Percentiles rank a stretch among this genome's conserved stretches.
Evolutionary conservation across 2,113 vertebrate genomes (phyloP).

Genomic region (Petroica traversi): DNA sequence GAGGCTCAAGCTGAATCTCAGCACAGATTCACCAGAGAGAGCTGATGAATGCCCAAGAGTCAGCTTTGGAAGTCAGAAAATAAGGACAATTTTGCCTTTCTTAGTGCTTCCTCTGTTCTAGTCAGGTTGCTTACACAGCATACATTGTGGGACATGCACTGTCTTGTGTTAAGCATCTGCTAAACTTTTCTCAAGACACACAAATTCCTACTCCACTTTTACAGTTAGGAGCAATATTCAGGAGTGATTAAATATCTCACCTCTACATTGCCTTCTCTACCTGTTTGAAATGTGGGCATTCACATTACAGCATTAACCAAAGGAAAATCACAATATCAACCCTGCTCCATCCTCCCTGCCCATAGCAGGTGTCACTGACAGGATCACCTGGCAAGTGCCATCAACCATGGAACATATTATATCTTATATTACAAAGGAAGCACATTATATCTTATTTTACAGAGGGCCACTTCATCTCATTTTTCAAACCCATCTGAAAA

Average conservation of each 20-base stretch:
- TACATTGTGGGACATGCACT: background rate
- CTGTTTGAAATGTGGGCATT: background rate
- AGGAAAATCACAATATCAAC: background rate
- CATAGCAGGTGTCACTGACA: accelerated
- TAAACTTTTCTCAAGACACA: background rate
- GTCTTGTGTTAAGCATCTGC: background rate
- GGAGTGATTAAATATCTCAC: background rate
- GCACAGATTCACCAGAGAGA: background rate
- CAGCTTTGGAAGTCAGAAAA: background rate
- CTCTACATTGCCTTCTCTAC: background rate
- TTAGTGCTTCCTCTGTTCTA: background rate
- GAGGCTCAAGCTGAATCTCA: background rate
- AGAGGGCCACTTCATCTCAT: background rate
- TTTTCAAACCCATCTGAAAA: background rate
- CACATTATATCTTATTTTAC: background rate
- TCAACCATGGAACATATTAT: background rate
- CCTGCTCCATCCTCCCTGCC: background rate
- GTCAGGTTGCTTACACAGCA: background rate
- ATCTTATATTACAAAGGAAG: background rate
- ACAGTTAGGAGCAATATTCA: background rate
- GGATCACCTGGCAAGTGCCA: background rate
- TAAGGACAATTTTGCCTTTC: background rate
- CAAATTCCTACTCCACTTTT: background rate
- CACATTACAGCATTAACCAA: background rate
- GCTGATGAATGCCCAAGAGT: background rate